Percentiles rank a stretch among this genome's conserved stretches.
Evolutionary conservation across 2,888 invertebrate species (phyloP).

Genomic region (Ellobium chinense): DNA sequence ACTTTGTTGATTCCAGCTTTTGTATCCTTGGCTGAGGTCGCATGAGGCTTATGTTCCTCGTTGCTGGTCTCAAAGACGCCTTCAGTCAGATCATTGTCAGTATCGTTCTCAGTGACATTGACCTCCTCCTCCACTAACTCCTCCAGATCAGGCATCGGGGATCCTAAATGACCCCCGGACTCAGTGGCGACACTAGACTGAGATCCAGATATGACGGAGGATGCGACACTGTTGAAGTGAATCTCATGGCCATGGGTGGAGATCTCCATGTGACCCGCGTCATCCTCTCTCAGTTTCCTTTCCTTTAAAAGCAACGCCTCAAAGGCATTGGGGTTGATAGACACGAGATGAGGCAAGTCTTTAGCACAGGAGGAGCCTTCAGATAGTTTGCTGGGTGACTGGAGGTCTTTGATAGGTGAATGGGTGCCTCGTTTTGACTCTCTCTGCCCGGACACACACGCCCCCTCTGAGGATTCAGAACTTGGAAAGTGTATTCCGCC

Average conservation of each 20-base stretch:
- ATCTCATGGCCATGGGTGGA: background rate
- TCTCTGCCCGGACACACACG: too few relatives aligned
- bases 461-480: too few relatives aligned
- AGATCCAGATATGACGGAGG: background rate
- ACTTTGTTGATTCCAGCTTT: too few relatives aligned
- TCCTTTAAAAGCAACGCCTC: background rate
- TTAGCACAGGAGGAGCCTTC: background rate
- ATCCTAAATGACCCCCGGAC: too few relatives aligned
- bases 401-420: too few relatives aligned
- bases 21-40: background rate
- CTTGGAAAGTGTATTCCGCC: too few relatives aligned
- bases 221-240: constrained; percentile 1
- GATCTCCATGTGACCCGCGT: background rate
- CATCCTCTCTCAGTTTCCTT: background rate
- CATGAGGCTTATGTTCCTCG: too few relatives aligned
- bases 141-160: too few relatives aligned
- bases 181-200: too few relatives aligned
- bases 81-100: constrained; percentile 18
- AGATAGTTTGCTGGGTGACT: background rate
- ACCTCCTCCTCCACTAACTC: background rate
- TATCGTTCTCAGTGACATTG: background rate
- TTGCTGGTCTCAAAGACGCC: background rate
- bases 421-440: too few relatives aligned
- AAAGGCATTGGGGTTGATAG: background rate
- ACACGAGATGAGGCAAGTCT: background rate